phyloP scores from a whole-genome alignment of 2,888 invertebrate genomes.

The Acanthococcus lagerstroemiae region DNA sequence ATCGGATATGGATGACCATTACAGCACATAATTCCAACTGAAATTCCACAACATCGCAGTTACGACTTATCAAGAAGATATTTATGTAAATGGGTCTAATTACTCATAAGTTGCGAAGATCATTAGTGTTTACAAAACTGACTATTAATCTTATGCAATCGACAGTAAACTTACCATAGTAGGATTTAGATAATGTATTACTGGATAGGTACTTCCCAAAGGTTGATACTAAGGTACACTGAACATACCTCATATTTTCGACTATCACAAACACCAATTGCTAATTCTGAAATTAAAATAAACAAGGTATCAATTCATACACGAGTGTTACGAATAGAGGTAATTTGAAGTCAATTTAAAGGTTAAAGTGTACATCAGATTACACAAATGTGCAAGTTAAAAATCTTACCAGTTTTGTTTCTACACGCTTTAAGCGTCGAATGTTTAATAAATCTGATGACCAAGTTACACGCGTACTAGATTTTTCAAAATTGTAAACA shows the following conservation, averaged over 20 bases:
- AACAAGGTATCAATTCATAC: not conserved
- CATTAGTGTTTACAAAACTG: no score
- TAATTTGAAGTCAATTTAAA: no score
- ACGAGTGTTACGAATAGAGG: not conserved
- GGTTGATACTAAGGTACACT: constrained; percentile 8
- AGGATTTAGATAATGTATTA: constrained; percentile 15
- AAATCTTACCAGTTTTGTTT: no score
- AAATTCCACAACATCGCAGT: no score
- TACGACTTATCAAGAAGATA: no score
- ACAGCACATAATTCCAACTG: constrained; percentile 16
- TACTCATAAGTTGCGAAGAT: not conserved
- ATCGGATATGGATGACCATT: constrained; percentile 23
- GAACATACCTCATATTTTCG: constrained; percentile 14
- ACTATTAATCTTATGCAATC: no score
- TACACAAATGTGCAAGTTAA: no score
- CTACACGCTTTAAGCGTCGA: no score
- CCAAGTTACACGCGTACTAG: not conserved
- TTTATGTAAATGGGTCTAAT: no score
- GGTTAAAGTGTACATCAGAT: no score
- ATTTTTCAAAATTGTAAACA: constrained; percentile 14
- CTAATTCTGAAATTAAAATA: not conserved
- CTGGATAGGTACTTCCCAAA: constrained; percentile 17
- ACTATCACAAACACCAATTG: not conserved
- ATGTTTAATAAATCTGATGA: no score
- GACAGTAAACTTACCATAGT: constrained; percentile 4